Percentiles rank a stretch among this genome's conserved stretches.
Conservation (phyloP, 1,140 invertebrate genomes). For the Augochlora pura region DNA sequence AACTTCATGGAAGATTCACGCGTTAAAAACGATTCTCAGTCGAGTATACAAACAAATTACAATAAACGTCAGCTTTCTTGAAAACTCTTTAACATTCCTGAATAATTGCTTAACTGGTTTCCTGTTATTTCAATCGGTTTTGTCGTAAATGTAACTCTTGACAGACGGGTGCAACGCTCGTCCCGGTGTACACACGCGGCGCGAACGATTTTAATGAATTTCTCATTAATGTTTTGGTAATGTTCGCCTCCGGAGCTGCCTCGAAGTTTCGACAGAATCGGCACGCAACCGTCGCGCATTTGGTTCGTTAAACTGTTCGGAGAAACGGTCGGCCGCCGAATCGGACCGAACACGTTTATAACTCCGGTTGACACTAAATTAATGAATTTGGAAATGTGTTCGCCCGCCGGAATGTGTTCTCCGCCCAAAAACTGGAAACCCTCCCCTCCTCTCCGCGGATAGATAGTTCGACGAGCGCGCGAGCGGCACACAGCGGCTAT, state of each 20-base stretch:
- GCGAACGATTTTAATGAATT: neutral
- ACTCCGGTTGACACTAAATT: neutral
- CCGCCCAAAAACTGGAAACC: neutral
- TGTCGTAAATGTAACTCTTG: neutral
- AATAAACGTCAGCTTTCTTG: no score
- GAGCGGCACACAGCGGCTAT: neutral
- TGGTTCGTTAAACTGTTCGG: conserved; percentile 13
- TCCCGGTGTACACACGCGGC: no score
- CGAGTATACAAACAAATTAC: no score
- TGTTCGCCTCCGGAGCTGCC: neutral
- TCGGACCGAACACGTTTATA: conserved; percentile 11
- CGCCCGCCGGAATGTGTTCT: neutral
- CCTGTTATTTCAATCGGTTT: no score
- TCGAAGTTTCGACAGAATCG: neutral
- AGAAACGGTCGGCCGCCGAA: conserved; percentile 1
- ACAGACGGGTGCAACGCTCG: neutral
- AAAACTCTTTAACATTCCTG: no score
- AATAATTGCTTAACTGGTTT: no score
- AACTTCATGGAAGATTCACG: no score
- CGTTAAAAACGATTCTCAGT: no score
- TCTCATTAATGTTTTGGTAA: conserved; percentile 1
- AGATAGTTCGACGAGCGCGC: neutral
- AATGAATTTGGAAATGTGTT: conserved; percentile 32
- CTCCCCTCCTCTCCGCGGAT: no score
- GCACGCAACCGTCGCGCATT: neutral